phyloP scores from a whole-genome alignment of 37 sponge, comb jelly and placozoan species.

The Theonella swinhoei region DNA sequence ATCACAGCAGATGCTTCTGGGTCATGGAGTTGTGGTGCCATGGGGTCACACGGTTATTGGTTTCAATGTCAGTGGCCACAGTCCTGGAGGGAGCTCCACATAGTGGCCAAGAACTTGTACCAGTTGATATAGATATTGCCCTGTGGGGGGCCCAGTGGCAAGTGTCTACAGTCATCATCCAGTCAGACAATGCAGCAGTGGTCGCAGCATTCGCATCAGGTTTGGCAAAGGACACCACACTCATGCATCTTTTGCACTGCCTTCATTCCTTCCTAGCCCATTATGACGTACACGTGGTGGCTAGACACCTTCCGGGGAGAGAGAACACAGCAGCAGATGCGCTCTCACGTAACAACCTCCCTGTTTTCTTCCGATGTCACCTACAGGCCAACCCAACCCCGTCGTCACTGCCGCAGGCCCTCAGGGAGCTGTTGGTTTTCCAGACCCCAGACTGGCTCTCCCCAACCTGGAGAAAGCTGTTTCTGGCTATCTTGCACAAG shows the following conservation, averaged over 20 bases:
- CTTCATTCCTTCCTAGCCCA: conserved; percentile 31
- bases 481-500: conserved; percentile 1
- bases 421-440: conserved; percentile 12
- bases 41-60: conserved; percentile 5
- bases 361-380: neutral
- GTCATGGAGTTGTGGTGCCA: conserved; percentile 31
- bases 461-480: conserved; percentile 16
- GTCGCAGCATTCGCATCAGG: conserved; percentile 8
- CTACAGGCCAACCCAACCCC: neutral
- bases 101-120: conserved; percentile 39
- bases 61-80: conserved; percentile 21
- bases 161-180: neutral
- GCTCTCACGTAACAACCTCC: conserved; percentile 24
- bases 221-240: neutral
- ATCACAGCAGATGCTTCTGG: conserved; percentile 35
- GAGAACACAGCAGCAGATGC: conserved; percentile 62
- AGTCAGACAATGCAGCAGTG: conserved; percentile 36
- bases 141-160: conserved; percentile 24
- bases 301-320: conserved; percentile 23
- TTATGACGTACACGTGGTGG: conserved; percentile 1
- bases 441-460: conserved; percentile 36
- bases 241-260: conserved; percentile 45
- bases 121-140: conserved; percentile 20
- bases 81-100: neutral
- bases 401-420: neutral